Evolutionary conservation across 2,113 vertebrate species (phyloP), one percentile per base, ranked within the genome.

Genomic region (Lepidiolamprologus cunningtoni): DNA sequence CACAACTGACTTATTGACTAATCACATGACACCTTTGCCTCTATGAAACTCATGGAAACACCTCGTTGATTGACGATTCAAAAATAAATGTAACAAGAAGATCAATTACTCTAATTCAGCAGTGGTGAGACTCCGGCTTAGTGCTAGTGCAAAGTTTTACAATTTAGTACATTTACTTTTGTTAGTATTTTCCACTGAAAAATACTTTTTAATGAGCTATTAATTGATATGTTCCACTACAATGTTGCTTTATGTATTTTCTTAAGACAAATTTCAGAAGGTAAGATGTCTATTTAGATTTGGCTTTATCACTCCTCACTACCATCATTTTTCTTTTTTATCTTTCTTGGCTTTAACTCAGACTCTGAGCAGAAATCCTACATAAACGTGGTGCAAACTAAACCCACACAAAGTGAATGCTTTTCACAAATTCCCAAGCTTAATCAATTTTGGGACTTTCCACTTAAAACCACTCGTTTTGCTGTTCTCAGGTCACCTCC

Each of bases 341-440:
- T 78, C 16, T 78, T 78, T 26, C 68, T 88, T 83, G 23, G 76
- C 63, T 89, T 93, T 94, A 91, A 86, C 91, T 94, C 81, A 88
- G 71, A 89, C 66, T 63, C 47, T 57, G 63, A 42, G 57, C 45
- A 85, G 28, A 52, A 35, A 54, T 55, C 31, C 21, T 73, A 17
- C 21, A 73, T 28, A 28, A 31, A 31, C 4, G 4, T 76, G 23
- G 42, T 76, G 71, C 42, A 76, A 45, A 23, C 14, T 47, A 28
- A 28, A 73, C 35, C 19, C 63, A 68, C 71, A 47, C 23, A 47
- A 17, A 47, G 5, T 7, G 8, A 26, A 6, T 17, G n/a, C 21
- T 47, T 28, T 76, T 76, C 6, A 76, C 16, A 19, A 78, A n/a
- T 47, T 78, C 71, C 26, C 42, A 50, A 19, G 17, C 42, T 50